Conservation (phyloP, 2,797 vertebrate genomes). For the Pseudopleuronectes americanus region DNA sequence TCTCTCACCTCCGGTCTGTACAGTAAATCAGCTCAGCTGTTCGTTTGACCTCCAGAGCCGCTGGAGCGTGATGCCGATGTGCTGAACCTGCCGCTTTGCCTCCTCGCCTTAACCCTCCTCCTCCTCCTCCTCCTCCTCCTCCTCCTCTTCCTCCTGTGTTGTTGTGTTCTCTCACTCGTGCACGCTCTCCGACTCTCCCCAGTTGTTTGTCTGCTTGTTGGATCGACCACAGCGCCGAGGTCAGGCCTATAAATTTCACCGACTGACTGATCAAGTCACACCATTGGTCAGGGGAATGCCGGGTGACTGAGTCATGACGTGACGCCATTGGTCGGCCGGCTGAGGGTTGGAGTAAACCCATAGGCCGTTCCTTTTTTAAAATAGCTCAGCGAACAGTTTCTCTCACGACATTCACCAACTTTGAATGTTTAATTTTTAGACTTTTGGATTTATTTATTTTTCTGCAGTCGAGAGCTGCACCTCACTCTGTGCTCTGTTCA, state of each 20-base stretch:
- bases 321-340: not conserved
- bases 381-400: not conserved
- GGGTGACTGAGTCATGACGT: slow-evolving; percentile 1
- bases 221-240: not conserved
- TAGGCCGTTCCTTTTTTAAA: not conserved
- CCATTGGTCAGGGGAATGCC: not conserved
- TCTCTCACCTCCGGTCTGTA: slow-evolving; percentile 44
- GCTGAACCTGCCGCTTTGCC: slow-evolving; percentile 68
- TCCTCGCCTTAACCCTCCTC: slow-evolving; percentile 30
- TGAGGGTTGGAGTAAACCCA: not conserved
- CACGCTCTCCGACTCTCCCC: slow-evolving; percentile 20
- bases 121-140: slow-evolving; percentile 31
- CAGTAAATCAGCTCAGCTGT: slow-evolving; percentile 69
- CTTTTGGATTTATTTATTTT: too few species aligned
- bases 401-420: not conserved
- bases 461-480: too few species aligned
- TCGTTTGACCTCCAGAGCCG: slow-evolving; percentile 73
- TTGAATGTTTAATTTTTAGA: too few species aligned
- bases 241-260: slow-evolving; percentile 14
- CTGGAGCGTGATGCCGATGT: slow-evolving; percentile 65
- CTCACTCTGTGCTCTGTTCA: too few species aligned
- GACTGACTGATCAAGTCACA: slow-evolving; percentile 4
- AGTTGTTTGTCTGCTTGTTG: slow-evolving; percentile 2
- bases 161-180: slow-evolving; percentile 16
- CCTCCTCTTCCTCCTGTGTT: slow-evolving; percentile 18